phyloP scores from a whole-genome alignment of 2,113 vertebrate genomes.

The Sigmodon hispidus region DNA sequence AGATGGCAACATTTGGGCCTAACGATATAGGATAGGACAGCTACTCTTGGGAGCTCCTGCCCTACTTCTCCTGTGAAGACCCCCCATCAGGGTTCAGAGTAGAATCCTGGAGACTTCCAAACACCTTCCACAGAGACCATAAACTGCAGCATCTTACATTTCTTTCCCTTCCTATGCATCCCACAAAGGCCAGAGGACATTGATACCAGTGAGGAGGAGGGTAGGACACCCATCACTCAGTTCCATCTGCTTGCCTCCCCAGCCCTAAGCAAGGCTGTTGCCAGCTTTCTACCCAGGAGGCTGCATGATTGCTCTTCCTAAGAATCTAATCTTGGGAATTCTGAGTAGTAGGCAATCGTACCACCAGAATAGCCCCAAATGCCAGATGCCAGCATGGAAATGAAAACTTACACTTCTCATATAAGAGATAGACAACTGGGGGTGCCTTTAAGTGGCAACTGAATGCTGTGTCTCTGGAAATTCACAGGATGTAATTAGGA shows the following conservation, averaged over 20 bases:
- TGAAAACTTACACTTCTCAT: neutral
- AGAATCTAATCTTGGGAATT: neutral
- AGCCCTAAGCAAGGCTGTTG: neutral
- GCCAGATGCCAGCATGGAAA: neutral
- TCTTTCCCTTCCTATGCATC: neutral
- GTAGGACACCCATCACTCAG: neutral
- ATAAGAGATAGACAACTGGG: neutral
- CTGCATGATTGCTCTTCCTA: neutral
- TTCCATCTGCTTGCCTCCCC: neutral
- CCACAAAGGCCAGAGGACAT: neutral
- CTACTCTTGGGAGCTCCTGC: neutral
- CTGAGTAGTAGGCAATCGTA: neutral
- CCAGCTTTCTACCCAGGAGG: neutral
- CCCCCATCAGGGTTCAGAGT: neutral
- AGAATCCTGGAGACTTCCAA: neutral
- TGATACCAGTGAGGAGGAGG: neutral
- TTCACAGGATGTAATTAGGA: conserved; percentile 3
- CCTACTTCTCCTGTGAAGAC: neutral
- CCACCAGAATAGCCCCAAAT: neutral
- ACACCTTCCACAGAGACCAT: neutral
- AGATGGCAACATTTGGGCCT: neutral
- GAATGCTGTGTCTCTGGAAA: conserved; percentile 9
- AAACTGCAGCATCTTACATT: neutral
- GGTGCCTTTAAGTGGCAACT: neutral
- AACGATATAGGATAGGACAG: neutral